phyloP scores from a whole-genome alignment of 2,888 invertebrate genomes.

The Synergus itoensis region DNA sequence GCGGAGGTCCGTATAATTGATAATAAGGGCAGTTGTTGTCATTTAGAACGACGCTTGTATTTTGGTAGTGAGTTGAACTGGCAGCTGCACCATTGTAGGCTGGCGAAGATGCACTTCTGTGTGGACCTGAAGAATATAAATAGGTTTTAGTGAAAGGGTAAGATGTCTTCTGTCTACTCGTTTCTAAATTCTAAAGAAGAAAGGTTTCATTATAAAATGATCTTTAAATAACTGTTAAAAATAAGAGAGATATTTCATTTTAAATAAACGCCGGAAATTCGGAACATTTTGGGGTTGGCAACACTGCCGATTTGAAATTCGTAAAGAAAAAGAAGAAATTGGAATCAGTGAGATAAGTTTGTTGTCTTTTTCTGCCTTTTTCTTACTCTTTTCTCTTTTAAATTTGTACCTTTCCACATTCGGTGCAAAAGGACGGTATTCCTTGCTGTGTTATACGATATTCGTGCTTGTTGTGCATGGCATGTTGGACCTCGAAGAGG shows the following conservation, averaged over 20 bases:
- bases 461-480: slow-evolving; percentile 74
- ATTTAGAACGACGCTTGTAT: slow-evolving; percentile 73
- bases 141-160: not conserved
- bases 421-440: slow-evolving; percentile 76
- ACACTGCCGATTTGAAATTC: no score
- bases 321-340: no score
- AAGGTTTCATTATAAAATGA: no score
- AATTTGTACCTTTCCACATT: slow-evolving; percentile 75
- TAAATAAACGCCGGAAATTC: no score
- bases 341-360: not conserved
- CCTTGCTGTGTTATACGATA: slow-evolving; percentile 76
- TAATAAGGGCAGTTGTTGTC: slow-evolving; percentile 77
- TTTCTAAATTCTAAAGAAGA: not conserved
- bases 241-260: no score
- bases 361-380: not conserved
- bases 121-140: slow-evolving; percentile 65
- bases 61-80: slow-evolving; percentile 71
- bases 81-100: slow-evolving; percentile 68
- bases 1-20: slow-evolving; percentile 78
- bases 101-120: slow-evolving; percentile 66
- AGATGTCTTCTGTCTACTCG: no score
- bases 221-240: no score
- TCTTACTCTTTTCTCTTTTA: not conserved
- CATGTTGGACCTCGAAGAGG: slow-evolving; percentile 68
- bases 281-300: no score